Conservation (phyloP, 2,113 vertebrate genomes). For the Athene noctua region DNA sequence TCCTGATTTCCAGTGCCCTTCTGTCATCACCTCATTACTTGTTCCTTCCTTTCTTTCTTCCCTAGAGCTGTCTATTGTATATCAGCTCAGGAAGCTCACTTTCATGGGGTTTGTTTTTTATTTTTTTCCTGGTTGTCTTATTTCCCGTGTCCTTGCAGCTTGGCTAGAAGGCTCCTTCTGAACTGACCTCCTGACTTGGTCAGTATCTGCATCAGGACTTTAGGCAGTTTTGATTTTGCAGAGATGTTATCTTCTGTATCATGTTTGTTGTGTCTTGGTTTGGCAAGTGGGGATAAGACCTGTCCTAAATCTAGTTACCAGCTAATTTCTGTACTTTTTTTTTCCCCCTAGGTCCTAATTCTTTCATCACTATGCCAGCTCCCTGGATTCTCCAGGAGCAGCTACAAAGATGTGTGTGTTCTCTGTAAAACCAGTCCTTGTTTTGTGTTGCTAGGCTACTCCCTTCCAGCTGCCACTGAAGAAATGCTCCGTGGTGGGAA, state of each 20-base stretch:
- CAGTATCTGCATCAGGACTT: background rate
- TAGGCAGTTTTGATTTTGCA: background rate
- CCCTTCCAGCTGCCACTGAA: slow-evolving; percentile 91
- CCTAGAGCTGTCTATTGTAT: background rate
- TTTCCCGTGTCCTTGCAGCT: background rate
- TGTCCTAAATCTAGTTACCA: background rate
- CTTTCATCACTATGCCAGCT: background rate
- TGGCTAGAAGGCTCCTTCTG: background rate
- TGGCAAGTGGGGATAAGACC: background rate
- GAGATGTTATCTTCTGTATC: background rate
- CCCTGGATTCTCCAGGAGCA: background rate
- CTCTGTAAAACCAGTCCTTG: slow-evolving; percentile 68
- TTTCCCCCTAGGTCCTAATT: background rate
- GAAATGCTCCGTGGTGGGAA: slow-evolving; percentile 95
- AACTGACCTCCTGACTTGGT: background rate
- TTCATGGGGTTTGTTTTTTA: background rate
- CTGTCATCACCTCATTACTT: background rate
- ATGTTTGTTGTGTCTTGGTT: background rate
- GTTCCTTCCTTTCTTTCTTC: background rate
- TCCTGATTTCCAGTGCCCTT: background rate
- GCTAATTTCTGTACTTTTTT: background rate
- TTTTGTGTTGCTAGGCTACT: slow-evolving; percentile 84
- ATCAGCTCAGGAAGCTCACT: background rate
- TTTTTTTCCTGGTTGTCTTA: background rate
- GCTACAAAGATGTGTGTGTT: slow-evolving; percentile 60